Conservation (phyloP, 2,888 invertebrate genomes). For the Stictocephala bisonia region DNA sequence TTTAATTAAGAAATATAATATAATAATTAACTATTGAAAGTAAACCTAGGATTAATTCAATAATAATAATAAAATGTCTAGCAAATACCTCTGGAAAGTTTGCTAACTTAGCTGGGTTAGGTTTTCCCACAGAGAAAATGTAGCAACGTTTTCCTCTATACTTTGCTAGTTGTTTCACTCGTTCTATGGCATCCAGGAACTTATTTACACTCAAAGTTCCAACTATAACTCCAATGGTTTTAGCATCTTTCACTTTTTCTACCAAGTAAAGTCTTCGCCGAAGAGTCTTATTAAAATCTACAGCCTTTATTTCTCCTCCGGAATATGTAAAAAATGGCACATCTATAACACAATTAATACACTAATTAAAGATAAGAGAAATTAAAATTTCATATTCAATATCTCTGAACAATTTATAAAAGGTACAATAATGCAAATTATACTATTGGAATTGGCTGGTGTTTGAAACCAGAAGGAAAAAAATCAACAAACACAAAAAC, state of each 20-base stretch:
- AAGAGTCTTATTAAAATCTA: slow-evolving; percentile 28
- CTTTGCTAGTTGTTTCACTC: slow-evolving; percentile 78
- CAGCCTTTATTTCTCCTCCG: not conserved
- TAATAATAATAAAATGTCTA: slow-evolving; percentile 28
- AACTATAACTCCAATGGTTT: slow-evolving; percentile 87
- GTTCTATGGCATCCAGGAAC: slow-evolving; percentile 79
- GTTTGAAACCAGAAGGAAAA: no score
- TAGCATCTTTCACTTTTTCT: slow-evolving; percentile 92
- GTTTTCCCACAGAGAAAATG: slow-evolving; percentile 92
- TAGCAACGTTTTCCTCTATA: slow-evolving; percentile 84
- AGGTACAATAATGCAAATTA: not conserved
- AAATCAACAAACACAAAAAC: no score
- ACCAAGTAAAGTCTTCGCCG: slow-evolving; percentile 79
- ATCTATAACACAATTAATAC: not conserved
- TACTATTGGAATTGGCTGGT: no score
- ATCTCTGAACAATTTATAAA: not conserved
- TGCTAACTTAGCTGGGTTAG: slow-evolving; percentile 93
- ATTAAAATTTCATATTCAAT: not conserved
- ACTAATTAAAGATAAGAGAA: not conserved
- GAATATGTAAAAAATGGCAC: slow-evolving; percentile 22
- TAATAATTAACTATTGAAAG: no score
- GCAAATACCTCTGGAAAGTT: slow-evolving; percentile 86
- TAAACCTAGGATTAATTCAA: not conserved
- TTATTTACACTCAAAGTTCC: slow-evolving; percentile 89
- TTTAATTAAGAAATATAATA: not conserved